Base-by-base conservation (phyloP, 2,797 vertebrate genomes). In the Falco rusticolus region DNA sequence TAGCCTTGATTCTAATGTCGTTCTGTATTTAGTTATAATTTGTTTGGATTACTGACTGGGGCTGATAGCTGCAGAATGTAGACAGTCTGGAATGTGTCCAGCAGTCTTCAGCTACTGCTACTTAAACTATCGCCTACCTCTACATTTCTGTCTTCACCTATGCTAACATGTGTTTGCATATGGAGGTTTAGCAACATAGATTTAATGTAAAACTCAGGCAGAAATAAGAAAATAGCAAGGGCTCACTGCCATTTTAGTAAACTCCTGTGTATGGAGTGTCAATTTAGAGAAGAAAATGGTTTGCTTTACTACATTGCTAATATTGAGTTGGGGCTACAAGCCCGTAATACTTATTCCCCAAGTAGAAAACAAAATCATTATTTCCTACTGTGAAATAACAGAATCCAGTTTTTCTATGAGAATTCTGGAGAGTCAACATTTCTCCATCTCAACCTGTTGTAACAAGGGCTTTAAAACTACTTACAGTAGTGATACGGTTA, bases 121-220 rank as follows among this genome's bases (percentile, higher is more conserved):
- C 64, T 83, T 74, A 80, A 92, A 92, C 70, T 81, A 85, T 47
- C 71, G 81, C 69, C 65, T 80, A 75, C 48, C 77, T 75, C 88
- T 81, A 80, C 43, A 48, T 79, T 84, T 82, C 63, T 93, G 41
- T 87, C 78, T 78, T 91, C 82, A 91, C 37, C 82, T 78, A 69
- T 84, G 31, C 81, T 93, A 82, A 78, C 77, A 69, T 3, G 28
- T 56, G 37, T 77, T 93, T 87, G 29, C 60, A 54, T 43, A 75
- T 69, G 57, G 51, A 80, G 33, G n/a, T 74, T 85, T 95, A 87
- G 68, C 64, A 90, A 63, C 56, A 74, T 22, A 56, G 33, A 51
- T 57, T 64, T 34, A 19, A 34, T 34, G 25, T 56, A 84, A 87
- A 79, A 91, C 78, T 48, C 25, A 45, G 51, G 16, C 29, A 77